Conservation (phyloP, 1,140 invertebrate species). For the Elymnias hypermnestra region DNA sequence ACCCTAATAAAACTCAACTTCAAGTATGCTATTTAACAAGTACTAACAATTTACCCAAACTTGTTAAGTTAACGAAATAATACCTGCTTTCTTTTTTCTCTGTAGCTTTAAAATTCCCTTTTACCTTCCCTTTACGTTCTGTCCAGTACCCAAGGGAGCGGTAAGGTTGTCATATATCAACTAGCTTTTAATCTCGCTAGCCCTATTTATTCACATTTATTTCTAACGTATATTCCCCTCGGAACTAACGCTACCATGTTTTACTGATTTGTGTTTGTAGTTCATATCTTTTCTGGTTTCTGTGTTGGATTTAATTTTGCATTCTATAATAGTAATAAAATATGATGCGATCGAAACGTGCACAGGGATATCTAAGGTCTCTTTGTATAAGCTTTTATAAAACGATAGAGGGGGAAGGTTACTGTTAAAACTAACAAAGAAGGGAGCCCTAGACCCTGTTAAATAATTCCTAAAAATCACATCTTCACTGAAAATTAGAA, state of each 20-base stretch:
- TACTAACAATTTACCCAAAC: not conserved
- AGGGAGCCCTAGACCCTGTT: too few relatives aligned
- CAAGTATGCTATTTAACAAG: not conserved
- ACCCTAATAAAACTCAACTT: too few relatives aligned
- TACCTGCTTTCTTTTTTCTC: not conserved
- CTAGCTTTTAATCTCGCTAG: constrained; percentile 57
- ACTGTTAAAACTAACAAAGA: too few relatives aligned
- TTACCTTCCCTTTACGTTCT: not conserved
- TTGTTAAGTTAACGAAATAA: not conserved
- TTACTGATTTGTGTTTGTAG: constrained; percentile 37
- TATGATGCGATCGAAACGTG: too few relatives aligned
- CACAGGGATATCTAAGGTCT: too few relatives aligned
- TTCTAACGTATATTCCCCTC: constrained; percentile 56
- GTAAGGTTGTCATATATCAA: constrained; percentile 3
- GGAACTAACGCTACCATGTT: constrained; percentile 57
- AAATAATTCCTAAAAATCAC: too few relatives aligned
- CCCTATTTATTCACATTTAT: constrained; percentile 66
- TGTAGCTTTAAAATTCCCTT: not conserved
- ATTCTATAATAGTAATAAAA: too few relatives aligned
- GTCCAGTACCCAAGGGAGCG: constrained; percentile 1
- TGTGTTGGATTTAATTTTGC: not conserved
- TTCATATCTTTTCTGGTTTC: not conserved
- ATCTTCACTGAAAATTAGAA: too few relatives aligned
- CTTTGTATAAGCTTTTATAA: too few relatives aligned
- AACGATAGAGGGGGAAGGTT: too few relatives aligned